Conservation (phyloP, 2,113 vertebrate species). For the Etia nguti region DNA sequence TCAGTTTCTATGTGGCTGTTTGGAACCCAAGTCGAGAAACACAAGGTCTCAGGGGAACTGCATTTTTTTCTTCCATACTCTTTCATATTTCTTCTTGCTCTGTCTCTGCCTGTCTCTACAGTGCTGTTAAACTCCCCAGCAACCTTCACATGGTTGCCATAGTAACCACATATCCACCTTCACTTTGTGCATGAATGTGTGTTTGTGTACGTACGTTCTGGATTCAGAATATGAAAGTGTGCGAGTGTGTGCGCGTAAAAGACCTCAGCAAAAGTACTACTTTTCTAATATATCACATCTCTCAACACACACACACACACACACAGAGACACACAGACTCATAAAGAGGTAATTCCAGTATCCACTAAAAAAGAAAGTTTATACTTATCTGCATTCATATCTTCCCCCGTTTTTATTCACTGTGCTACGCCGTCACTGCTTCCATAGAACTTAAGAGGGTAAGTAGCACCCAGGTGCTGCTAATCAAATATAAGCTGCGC, state of each 20-base stretch:
- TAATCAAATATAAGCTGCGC: neutral
- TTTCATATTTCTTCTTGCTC: neutral
- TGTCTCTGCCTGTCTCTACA: neutral
- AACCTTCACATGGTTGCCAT: slow-evolving; percentile 47
- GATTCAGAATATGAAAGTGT: neutral
- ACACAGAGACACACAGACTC: neutral
- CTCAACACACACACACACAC: neutral
- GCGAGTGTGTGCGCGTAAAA: neutral
- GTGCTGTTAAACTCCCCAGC: slow-evolving; percentile 9
- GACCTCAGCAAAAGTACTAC: neutral
- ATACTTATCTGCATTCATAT: neutral
- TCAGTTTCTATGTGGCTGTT: neutral
- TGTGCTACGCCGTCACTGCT: neutral
- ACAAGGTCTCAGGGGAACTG: neutral
- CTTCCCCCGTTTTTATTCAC: neutral
- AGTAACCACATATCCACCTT: slow-evolving; percentile 27
- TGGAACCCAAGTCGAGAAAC: neutral
- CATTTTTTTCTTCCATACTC: neutral
- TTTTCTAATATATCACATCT: neutral
- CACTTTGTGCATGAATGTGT: neutral
- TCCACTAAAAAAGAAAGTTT: neutral
- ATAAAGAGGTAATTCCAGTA: neutral
- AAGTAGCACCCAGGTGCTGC: neutral
- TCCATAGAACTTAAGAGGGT: fast-evolving
- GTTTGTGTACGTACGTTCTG: neutral